Conservation (phyloP, 2,888 invertebrate genomes). For the Myathropa florea region DNA sequence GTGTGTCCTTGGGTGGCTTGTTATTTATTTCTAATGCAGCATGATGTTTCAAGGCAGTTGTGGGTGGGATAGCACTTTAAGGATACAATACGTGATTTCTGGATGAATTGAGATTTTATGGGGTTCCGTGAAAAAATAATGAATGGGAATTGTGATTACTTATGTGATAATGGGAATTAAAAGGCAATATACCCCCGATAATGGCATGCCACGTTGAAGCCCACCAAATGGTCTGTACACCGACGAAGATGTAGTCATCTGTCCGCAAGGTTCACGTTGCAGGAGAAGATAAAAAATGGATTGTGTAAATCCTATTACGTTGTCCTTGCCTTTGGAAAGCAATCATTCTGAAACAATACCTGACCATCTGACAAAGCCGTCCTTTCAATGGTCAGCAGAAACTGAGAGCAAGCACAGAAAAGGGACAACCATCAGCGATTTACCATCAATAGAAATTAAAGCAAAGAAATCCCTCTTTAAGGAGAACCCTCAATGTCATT, state of each 20-base stretch:
- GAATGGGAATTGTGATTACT: conserved; percentile 25
- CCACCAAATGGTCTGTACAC: neutral
- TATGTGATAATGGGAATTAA: conserved; percentile 14
- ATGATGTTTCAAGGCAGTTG: conserved; percentile 1
- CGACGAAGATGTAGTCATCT: neutral
- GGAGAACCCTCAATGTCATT: conserved; percentile 26
- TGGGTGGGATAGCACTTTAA: conserved; percentile 8
- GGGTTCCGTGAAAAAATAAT: conserved; percentile 12
- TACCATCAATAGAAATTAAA: conserved; percentile 14
- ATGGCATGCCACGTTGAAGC: neutral
- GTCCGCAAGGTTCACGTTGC: neutral
- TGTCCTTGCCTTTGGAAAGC: neutral
- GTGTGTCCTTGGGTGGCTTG: conserved; percentile 10
- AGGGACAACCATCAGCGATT: neutral
- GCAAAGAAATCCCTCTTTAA: neutral
- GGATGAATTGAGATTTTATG: conserved; percentile 7
- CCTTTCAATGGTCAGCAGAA: conserved; percentile 7
- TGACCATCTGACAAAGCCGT: conserved; percentile 9
- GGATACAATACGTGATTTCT: conserved; percentile 32
- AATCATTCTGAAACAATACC: conserved; percentile 39
- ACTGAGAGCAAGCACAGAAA: neutral
- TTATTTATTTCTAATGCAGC: conserved; percentile 42
- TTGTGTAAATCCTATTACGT: conserved; percentile 14
- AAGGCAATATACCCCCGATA: neutral
- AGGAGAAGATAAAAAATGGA: conserved; percentile 7